Evolutionary conservation across 2,888 invertebrate species (phyloP).

Genomic region (Aelia acuminata): DNA sequence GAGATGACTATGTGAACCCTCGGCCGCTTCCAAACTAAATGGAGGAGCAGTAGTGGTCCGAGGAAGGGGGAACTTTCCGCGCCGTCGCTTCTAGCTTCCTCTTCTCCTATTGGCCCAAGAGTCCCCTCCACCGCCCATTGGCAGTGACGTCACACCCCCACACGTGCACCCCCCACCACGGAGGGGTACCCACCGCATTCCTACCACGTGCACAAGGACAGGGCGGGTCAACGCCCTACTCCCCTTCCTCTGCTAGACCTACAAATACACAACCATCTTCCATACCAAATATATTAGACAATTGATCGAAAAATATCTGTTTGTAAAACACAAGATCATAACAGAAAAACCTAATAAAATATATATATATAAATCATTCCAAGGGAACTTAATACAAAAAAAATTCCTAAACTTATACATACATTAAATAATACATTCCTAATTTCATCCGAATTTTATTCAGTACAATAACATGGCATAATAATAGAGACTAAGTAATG

Average conservation of each 20-base stretch:
- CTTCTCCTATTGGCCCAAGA: conserved; percentile 23
- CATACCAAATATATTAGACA: conserved; percentile 32
- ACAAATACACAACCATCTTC: conserved; percentile 43
- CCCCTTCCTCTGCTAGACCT: conserved; percentile 47
- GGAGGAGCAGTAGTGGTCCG: conserved; percentile 31
- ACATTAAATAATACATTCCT: too few relatives aligned
- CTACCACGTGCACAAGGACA: conserved; percentile 55
- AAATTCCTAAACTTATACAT: too few relatives aligned
- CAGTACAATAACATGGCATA: too few relatives aligned
- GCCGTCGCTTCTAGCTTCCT: background rate
- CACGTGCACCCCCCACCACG: conserved; percentile 43
- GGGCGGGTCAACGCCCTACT: conserved; percentile 54
- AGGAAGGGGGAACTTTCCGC: background rate
- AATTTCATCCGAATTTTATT: too few relatives aligned
- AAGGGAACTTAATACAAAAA: too few relatives aligned
- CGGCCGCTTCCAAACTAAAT: conserved; percentile 17
- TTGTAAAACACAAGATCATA: too few relatives aligned
- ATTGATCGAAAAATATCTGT: background rate
- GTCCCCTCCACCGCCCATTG: conserved; percentile 31
- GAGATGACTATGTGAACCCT: background rate
- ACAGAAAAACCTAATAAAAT: too few relatives aligned
- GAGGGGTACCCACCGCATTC: conserved; percentile 36
- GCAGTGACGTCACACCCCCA: conserved; percentile 42
- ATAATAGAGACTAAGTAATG: too few relatives aligned
- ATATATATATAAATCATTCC: too few relatives aligned